Conservation (phyloP, 2,888 invertebrate genomes). For the Actias luna region DNA sequence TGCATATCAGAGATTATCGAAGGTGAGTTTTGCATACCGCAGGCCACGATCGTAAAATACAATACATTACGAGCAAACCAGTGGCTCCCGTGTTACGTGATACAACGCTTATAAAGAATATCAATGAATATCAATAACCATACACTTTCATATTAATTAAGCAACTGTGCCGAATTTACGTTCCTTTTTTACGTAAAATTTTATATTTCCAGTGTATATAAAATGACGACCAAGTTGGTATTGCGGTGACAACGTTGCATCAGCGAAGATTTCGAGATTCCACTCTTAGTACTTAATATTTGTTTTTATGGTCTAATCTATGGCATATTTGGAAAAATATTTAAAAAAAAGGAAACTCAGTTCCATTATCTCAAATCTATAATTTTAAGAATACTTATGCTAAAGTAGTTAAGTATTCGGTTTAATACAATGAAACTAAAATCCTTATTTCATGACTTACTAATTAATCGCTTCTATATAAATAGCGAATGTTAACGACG, state of each 20-base stretch:
- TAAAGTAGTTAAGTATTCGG: not conserved
- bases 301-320: not conserved
- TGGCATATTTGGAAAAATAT: not conserved
- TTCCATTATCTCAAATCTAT: not conserved
- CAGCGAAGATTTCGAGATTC: not conserved
- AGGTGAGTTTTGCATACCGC: slow-evolving; percentile 75
- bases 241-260: not conserved
- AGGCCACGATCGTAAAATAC: slow-evolving; percentile 72
- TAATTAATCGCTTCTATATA: not conserved
- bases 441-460: not conserved
- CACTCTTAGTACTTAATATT: not conserved
- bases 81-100: slow-evolving; percentile 73
- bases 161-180: slow-evolving; percentile 38
- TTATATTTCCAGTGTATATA: slow-evolving; percentile 8
- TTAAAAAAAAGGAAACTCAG: not conserved
- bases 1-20: slow-evolving; percentile 64
- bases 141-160: slow-evolving; percentile 53
- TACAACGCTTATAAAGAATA: slow-evolving; percentile 57
- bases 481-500: not conserved
- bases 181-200: slow-evolving; percentile 19
- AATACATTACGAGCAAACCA: slow-evolving; percentile 67
- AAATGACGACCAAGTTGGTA: not conserved
- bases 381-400: not conserved
- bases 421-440: not conserved
- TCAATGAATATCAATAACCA: slow-evolving; percentile 52